Base-by-base conservation (phyloP, 2,113 vertebrate genomes). In the Labeo catla region DNA sequence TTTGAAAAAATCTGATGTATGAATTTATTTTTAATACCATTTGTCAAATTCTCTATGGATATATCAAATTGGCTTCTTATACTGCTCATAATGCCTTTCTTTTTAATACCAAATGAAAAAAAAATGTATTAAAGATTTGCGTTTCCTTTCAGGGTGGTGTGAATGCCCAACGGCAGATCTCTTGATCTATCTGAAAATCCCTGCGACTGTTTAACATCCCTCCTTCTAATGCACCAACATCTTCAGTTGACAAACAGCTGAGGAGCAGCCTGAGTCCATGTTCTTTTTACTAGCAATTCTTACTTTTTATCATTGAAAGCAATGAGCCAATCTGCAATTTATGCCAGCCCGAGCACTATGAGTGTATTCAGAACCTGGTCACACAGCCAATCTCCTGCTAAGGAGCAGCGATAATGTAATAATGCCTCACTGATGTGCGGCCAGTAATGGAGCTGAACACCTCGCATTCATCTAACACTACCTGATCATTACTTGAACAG, bases 361-460 rank as follows among this genome's bases (percentile, higher is more conserved):
- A 95, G 96, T 95, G 96, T 96, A 95, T 96, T 96, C 95, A 94
- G 95, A 95, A 95, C 95, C 95, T 95, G 96, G 96, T 96, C 96
- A 96, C 95, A 94, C 95, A 95, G 95, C 96, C 95, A 96, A 96
- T 95, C 95, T 95, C 95, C 96, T 96, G 95, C 96, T 97, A 97
- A 97, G 96, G 95, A 96, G 95, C 96, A 96, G 95, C 94, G 94
- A 94, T 96, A 96, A 96, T 97, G 96, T 96, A 97, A 97, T 97
- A 96, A 98, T 95, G 96, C 96, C 95, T 95, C 93, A 92, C 95
- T 96, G 96, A 97, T 97, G 96, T 96, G 96, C 95, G 94, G 96
- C 94, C 95, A 94, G 95, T 96, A 97, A 96, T 97, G 96, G 95
- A 96, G 96, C 95, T 95, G 96, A 98, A 98, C 96, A 96, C 94